Evolutionary conservation across 1,140 invertebrate species (phyloP), one percentile per base, ranked within the genome.

Genomic region (Babylonia areolata): DNA sequence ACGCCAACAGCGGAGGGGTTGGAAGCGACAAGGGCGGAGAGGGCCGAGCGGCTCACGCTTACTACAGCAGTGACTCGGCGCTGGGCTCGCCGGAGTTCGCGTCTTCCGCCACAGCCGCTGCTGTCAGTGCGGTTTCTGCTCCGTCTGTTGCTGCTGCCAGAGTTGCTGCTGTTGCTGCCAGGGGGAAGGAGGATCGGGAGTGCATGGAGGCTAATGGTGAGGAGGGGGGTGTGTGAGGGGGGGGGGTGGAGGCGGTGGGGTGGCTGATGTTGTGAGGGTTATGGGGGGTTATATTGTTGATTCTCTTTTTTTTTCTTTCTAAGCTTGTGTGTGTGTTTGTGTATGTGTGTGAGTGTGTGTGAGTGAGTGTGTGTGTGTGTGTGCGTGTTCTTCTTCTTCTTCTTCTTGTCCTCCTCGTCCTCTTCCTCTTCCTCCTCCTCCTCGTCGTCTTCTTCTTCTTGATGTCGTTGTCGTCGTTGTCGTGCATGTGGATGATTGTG

Each of bases 41-140:
- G 54, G 84, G 84, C 87, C 75, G 86, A n/a, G 58, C 39, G 40
- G 88, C 85, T 51, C 87, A 88, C 37, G 81, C n/a, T n/a, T n/a
- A 87, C 83, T 90, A 89, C 86, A 92, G 92, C 85, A 91, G 90
- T 79, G 91, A 92, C 84, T 91, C 91, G 9, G 91, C 91, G n/a
- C 89, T 92, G 39, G 91, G 90, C n/a, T 92, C 92, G 9, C 89
- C 90, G 84, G 90, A 91, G 54, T 80, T 90, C 71, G 87, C 86
- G 69, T 89, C 85, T 46, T 85, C 73, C 37, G 86, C 88, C 39
- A 86, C 77, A 33, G 77, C 79, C 51, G 88, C 89, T 40, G 88
- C 87, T 20, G 87, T 84, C 71, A 88, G 88, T 64, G 88, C 88
- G 82, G 78, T n/a, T n/a, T n/a, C n/a, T n/a, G n/a, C n/a, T n/a